A percentile compares a stretch with the other conserved stretches of the same genome.
phyloP scores from a whole-genome alignment of 2,113 vertebrate species.

The Thalassarche chlororhynchos region DNA sequence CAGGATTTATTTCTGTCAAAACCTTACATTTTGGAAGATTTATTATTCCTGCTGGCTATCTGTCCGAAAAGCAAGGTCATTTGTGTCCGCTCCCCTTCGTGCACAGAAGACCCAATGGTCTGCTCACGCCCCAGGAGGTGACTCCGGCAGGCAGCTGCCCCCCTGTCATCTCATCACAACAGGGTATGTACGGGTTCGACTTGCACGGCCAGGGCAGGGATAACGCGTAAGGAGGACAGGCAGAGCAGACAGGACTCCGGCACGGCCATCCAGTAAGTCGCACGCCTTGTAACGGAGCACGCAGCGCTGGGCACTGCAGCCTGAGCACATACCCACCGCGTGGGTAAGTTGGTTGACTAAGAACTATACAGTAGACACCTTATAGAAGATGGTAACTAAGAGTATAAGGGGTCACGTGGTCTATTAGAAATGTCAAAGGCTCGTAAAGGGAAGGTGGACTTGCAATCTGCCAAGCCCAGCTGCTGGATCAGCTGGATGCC shows the following conservation, averaged over 20 bases:
- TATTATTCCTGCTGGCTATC: not conserved
- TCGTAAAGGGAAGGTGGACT: not conserved
- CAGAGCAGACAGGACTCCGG: not conserved
- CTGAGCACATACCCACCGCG: fast-evolving
- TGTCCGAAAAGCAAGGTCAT: not conserved
- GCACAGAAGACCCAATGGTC: not conserved
- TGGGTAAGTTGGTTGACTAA: too few relatives aligned
- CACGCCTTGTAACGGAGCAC: not conserved
- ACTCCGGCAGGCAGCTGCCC: too few relatives aligned
- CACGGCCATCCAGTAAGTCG: not conserved
- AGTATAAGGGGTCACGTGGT: not conserved
- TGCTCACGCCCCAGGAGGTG: not conserved
- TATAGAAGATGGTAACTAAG: not conserved
- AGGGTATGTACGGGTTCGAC: fast-evolving
- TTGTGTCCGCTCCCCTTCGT: too few relatives aligned
- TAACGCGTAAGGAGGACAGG: not conserved
- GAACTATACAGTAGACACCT: not conserved
- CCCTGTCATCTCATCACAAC: not conserved
- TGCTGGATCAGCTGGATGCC: not conserved
- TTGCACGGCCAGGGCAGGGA: fast-evolving
- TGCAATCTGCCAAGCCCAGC: not conserved
- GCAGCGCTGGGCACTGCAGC: not conserved
- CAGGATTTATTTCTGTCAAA: not conserved
- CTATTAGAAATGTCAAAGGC: not conserved
- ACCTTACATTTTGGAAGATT: not conserved